phyloP scores from a whole-genome alignment of 2,797 vertebrate species.

The Acanthurus lineatus region DNA sequence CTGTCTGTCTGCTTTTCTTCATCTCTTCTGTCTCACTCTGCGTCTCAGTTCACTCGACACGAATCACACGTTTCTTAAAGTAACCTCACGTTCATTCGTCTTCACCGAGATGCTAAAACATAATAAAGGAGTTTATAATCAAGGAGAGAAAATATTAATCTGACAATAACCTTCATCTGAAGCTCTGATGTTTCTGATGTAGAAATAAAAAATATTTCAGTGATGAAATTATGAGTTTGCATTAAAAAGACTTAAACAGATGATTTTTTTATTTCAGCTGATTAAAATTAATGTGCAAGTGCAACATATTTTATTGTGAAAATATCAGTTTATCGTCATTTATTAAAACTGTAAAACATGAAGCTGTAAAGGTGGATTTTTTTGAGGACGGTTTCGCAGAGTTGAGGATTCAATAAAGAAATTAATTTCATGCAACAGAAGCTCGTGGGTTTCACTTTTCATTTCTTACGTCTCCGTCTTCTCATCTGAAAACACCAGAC shows the following conservation, averaged over 20 bases:
- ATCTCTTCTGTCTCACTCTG: not conserved
- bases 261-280: too few species aligned
- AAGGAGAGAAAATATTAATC: not conserved
- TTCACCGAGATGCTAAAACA: too few species aligned
- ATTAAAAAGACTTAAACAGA: not conserved
- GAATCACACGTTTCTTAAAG: not conserved
- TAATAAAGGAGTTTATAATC: not conserved
- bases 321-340: not conserved
- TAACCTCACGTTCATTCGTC: not conserved
- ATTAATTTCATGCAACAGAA: not conserved
- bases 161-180: not conserved
- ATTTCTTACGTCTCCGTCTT: not conserved
- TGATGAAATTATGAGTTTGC: too few species aligned
- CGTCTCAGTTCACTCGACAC: not conserved
- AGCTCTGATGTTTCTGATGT: not conserved
- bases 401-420: not conserved
- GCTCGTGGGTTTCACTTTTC: too few species aligned
- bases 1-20: constrained; percentile 1
- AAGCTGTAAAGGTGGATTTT: not conserved
- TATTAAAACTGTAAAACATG: not conserved
- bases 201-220: too few species aligned
- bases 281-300: not conserved
- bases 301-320: too few species aligned
- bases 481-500: not conserved
- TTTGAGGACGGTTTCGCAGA: not conserved